Conservation (phyloP, 2,888 invertebrate species). For the Labia minor region DNA sequence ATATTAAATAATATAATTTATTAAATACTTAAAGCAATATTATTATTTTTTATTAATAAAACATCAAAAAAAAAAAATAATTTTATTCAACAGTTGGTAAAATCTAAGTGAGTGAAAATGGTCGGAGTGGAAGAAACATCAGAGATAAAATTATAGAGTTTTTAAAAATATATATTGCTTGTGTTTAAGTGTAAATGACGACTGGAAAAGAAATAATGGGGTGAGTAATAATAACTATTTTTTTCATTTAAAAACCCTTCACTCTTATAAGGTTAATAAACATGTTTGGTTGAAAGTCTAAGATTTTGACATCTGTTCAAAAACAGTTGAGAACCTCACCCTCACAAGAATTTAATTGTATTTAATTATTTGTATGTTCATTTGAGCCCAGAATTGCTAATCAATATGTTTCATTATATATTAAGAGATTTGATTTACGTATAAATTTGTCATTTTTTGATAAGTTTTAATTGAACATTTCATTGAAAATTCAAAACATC, state of each 20-base stretch:
- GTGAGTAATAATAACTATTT: slow-evolving; percentile 41
- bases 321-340: background rate
- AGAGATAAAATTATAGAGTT: background rate
- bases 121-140: background rate
- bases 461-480: too few relatives aligned
- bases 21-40: too few relatives aligned
- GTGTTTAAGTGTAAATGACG: slow-evolving; percentile 50
- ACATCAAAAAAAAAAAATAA: too few relatives aligned
- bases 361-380: too few relatives aligned
- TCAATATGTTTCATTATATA: too few relatives aligned
- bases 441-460: too few relatives aligned
- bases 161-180: background rate
- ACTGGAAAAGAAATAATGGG: slow-evolving; percentile 74
- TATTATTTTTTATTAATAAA: too few relatives aligned
- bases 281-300: background rate
- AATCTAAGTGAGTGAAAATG: background rate
- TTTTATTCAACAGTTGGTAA: background rate
- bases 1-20: too few relatives aligned
- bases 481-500: too few relatives aligned
- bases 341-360: background rate
- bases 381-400: too few relatives aligned
- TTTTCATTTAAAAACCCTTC: background rate
- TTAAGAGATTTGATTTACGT: too few relatives aligned
- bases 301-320: background rate
- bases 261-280: background rate